A percentile compares a stretch with the other conserved stretches of the same genome.
Conservation (phyloP, 2,888 invertebrate species). For the Celastrina argiolus region DNA sequence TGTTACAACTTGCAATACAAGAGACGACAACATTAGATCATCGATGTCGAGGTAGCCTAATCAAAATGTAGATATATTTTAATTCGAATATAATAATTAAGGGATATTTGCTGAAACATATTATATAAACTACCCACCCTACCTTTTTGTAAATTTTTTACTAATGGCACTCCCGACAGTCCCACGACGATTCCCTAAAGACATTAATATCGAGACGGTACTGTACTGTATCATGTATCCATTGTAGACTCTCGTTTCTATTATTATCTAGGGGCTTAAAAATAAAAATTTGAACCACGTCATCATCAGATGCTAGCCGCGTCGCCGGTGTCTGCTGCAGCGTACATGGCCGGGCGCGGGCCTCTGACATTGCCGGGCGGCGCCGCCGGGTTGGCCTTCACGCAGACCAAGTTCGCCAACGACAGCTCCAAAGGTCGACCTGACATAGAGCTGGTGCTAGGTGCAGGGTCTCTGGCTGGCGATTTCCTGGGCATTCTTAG, state of each 20-base stretch:
- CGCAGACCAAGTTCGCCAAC: constrained; percentile 80
- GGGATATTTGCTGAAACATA: too few relatives aligned
- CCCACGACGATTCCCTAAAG: too few relatives aligned
- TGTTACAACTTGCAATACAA: too few relatives aligned
- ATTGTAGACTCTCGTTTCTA: background rate
- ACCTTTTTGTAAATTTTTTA: too few relatives aligned
- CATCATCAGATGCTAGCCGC: constrained; percentile 53
- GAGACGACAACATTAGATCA: too few relatives aligned
- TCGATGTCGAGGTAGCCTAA: too few relatives aligned
- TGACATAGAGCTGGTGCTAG: constrained; percentile 89
- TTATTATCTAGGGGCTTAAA: background rate
- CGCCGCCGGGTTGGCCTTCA: constrained; percentile 85
- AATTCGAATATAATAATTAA: too few relatives aligned
- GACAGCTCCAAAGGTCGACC: constrained; percentile 84
- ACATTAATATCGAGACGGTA: too few relatives aligned
- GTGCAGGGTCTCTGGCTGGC: constrained; percentile 85
- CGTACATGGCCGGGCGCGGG: constrained; percentile 81
- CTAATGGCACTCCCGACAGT: too few relatives aligned
- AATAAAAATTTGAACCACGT: background rate
- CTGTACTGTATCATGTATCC: too few relatives aligned
- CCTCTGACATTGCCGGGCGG: constrained; percentile 88
- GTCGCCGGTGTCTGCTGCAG: constrained; percentile 77
- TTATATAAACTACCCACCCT: too few relatives aligned
- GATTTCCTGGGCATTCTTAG: constrained; percentile 83
- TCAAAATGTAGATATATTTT: too few relatives aligned